Evolutionary conservation across 2,113 vertebrate species (phyloP), one percentile per base, ranked within the genome.

Genomic region (Hydrolagus affinis): DNA sequence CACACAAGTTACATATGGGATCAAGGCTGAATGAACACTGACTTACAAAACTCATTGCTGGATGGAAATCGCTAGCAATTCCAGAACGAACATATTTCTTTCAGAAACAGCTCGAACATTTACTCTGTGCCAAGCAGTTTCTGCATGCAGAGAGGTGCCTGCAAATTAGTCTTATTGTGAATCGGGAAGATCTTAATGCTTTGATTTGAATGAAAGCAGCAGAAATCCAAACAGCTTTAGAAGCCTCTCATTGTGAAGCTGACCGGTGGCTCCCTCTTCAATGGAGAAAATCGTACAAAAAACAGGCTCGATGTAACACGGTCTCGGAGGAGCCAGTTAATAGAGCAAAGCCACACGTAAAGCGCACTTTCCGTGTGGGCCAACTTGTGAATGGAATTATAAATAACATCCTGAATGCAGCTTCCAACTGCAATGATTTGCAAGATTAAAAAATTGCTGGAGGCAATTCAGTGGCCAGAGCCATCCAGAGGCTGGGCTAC

Each of bases 1-100:
- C 86, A 85, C 85, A 86, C 19, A 21, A 78, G 75, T 78, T 78
- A 60, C 56, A 78, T 44, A 78, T 78, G 57, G 75, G 75, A 78
- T 78, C 75, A 78, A 78, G 75, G 75, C 75, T 60, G 21, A 78
- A 78, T 25, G 75, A 23, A 25, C 57, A 25, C 25, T 10, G 73
- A 75, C 73, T 23, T 14, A 59, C n/a, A 60, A 78, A 60, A 19
- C 60, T 12, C 57, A 78, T 60, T 78, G 75, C 75, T 78, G n/a
- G 56, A 60, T 78, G 21, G 23, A 78, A 78, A 60, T 78, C 7
- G 15, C 21, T 60, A 12, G 32, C 10, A 21, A 78, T 60, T 78
- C 75, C 57, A 60, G 56, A n/a, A n/a, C 57, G n/a, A 78, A 78
- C 60, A 8, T 15, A 78, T 23, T 78, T 59, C 11, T 8, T 78